Evolutionary conservation across 2,888 invertebrate species (phyloP).

Genomic region (Meganola albula): DNA sequence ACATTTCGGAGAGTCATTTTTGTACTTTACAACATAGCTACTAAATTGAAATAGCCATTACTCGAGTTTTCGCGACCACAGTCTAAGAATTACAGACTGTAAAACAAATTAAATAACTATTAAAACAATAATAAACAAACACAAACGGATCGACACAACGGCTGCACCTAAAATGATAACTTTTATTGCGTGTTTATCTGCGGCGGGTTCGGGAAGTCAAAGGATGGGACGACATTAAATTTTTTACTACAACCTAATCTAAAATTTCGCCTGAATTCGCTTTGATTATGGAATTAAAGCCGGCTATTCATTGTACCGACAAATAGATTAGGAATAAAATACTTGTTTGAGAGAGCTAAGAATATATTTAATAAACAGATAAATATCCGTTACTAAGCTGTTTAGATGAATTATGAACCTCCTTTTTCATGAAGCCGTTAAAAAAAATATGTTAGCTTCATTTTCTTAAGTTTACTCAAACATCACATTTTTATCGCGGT

Average conservation of each 20-base stretch:
- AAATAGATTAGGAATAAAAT: too few species aligned
- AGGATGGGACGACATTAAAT: conserved; percentile 41
- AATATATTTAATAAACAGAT: too few species aligned
- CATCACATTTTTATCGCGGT: too few species aligned
- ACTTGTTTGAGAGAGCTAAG: too few species aligned
- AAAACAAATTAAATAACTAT: conserved; percentile 56
- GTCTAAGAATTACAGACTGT: conserved; percentile 46
- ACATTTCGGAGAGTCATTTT: too few species aligned
- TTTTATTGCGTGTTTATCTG: conserved; percentile 43
- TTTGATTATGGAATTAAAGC: conserved; percentile 35
- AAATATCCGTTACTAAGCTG: too few species aligned
- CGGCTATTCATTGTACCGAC: conserved; percentile 26
- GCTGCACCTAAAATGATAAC: conserved; percentile 32
- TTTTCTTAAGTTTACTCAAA: too few species aligned
- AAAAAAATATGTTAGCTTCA: too few species aligned
- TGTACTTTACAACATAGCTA: not conserved
- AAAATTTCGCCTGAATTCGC: conserved; percentile 68
- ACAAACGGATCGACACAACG: conserved; percentile 26
- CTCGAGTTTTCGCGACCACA: conserved; percentile 19
- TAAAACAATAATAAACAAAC: conserved; percentile 42
- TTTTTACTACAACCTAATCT: conserved; percentile 66
- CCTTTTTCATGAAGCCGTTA: too few species aligned
- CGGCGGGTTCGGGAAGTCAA: conserved; percentile 38
- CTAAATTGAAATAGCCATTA: not conserved
- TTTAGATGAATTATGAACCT: too few species aligned